Evolutionary conservation across 2,888 invertebrate species (phyloP).

Genomic region (Caenorhabditis sp.): DNA sequence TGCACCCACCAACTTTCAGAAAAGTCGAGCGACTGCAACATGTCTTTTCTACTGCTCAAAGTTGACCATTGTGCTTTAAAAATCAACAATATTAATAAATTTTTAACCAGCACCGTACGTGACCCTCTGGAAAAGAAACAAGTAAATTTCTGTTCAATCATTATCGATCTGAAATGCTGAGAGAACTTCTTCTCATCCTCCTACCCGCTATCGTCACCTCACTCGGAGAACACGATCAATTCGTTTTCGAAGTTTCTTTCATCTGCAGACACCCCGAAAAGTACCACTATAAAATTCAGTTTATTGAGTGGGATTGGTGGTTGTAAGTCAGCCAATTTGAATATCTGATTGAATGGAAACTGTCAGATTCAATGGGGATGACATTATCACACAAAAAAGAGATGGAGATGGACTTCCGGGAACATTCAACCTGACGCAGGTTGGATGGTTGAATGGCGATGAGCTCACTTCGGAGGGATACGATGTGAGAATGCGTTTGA

Average conservation of each 20-base stretch:
- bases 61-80: too few species aligned
- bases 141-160: neutral
- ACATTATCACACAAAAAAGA: conserved; percentile 2
- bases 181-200: neutral
- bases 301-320: conserved; percentile 32
- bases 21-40: too few species aligned
- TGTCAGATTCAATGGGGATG: conserved; percentile 19
- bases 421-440: neutral
- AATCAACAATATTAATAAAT: too few species aligned
- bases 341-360: neutral
- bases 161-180: neutral
- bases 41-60: too few species aligned
- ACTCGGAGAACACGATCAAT: neutral
- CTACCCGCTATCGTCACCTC: neutral
- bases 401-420: neutral
- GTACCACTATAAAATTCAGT: conserved; percentile 24
- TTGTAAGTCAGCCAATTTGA: neutral
- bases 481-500: conserved; percentile 20
- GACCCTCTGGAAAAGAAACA: too few species aligned
- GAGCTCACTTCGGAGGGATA: conserved; percentile 33
- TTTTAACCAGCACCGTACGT: too few species aligned
- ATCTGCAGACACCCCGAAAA: neutral
- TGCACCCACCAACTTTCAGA: too few species aligned
- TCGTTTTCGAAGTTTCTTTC: conserved; percentile 7
- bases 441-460: conserved; percentile 8